Evolutionary conservation across 2,888 invertebrate genomes (phyloP).

Genomic region (Cyaniris semiargus): DNA sequence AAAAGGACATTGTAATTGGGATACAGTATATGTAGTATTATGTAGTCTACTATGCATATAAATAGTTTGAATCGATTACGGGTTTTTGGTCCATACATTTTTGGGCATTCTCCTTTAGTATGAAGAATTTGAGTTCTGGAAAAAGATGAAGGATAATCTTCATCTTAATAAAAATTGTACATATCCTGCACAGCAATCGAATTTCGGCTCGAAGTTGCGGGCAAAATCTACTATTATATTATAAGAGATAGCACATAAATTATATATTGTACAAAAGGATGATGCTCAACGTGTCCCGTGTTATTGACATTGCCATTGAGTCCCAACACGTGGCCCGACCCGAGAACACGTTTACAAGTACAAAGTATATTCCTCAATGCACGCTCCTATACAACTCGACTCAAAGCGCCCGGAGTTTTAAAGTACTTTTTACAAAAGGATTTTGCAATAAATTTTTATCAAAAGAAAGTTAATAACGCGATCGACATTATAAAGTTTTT

Average conservation of each 20-base stretch:
- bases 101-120: no score
- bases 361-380: neutral
- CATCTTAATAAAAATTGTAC: no score
- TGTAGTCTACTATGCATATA: no score
- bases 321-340: neutral
- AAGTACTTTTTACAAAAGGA: constrained; percentile 2
- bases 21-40: no score
- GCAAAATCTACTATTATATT: neutral
- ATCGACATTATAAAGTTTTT: neutral
- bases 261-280: neutral
- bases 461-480: neutral
- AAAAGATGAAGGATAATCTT: no score
- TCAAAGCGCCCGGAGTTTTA: neutral
- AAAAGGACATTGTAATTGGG: no score
- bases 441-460: neutral
- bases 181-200: no score
- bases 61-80: no score
- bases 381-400: neutral
- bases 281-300: constrained; percentile 9
- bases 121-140: no score
- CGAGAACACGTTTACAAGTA: constrained; percentile 15
- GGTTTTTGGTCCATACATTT: no score
- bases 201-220: no score
- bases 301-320: constrained; percentile 17
- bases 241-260: neutral